phyloP scores from a whole-genome alignment of 2,888 invertebrate genomes.

The Dolichomitus sp. region DNA sequence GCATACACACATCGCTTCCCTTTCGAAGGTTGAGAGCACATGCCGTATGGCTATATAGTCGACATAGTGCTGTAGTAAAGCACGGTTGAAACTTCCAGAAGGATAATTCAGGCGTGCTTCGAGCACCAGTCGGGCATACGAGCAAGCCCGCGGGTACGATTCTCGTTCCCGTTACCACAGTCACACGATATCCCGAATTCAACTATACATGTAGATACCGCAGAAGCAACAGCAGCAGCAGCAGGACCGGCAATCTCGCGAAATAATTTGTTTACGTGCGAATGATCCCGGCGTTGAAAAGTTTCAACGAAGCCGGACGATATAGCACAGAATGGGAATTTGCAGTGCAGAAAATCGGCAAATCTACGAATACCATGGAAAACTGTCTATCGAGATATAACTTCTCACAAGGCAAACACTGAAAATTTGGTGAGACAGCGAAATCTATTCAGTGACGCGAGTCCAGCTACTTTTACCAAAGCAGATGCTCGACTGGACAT shows the following conservation, averaged over 20 bases:
- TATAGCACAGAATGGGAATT: slow-evolving; percentile 4
- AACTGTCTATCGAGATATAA: slow-evolving; percentile 31
- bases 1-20: slow-evolving; percentile 33
- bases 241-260: slow-evolving; percentile 20
- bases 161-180: slow-evolving; percentile 58
- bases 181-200: slow-evolving; percentile 49
- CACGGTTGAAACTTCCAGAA: slow-evolving; percentile 58
- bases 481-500: slow-evolving; percentile 2
- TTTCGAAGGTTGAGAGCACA: slow-evolving; percentile 20
- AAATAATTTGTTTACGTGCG: slow-evolving; percentile 56
- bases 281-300: slow-evolving; percentile 35
- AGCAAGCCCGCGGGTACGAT: slow-evolving; percentile 60
- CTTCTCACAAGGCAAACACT: background rate
- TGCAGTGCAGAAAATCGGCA: slow-evolving; percentile 11
- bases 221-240: slow-evolving; percentile 5
- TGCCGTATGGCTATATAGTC: slow-evolving; percentile 20
- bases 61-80: slow-evolving; percentile 37
- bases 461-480: background rate
- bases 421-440: background rate
- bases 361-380: slow-evolving; percentile 21
- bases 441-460: background rate
- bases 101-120: slow-evolving; percentile 68
- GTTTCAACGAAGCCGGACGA: slow-evolving; percentile 22
- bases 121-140: slow-evolving; percentile 61
- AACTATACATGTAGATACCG: slow-evolving; percentile 23